These are phyloP conservation scores for Hofmannophila pseudospretella DNA, from an alignment of 2,888 invertebrate species.

Conservation along the genomic window DNA sequence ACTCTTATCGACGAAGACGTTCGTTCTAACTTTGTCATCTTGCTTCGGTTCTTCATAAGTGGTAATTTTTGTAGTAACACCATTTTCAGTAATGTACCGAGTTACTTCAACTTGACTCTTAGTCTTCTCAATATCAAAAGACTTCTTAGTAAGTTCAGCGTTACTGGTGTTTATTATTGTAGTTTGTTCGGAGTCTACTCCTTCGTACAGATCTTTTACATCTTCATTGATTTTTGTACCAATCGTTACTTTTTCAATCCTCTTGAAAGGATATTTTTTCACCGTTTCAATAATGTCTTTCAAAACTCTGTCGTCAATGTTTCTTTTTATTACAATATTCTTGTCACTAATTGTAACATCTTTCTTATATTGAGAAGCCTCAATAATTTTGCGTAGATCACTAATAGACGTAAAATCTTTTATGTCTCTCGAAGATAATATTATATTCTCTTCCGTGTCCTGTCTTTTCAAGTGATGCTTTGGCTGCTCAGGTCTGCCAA, in stretches of 20 bases:
- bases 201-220: conserved; percentile 75
- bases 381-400: conserved; percentile 66
- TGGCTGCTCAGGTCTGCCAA: conserved; percentile 59
- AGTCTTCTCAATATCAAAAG: conserved; percentile 67
- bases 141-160: conserved; percentile 59
- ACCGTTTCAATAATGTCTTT: conserved; percentile 72
- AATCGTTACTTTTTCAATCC: conserved; percentile 72
- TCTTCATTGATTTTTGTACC: conserved; percentile 78
- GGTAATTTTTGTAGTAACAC: conserved; percentile 65
- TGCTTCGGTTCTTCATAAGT: conserved; percentile 73
- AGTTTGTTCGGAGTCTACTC: conserved; percentile 60
- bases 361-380: conserved; percentile 59
- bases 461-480: conserved; percentile 65
- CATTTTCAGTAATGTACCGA: conserved; percentile 68
- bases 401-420: conserved; percentile 72
- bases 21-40: conserved; percentile 69
- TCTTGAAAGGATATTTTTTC: conserved; percentile 70
- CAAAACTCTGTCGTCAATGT: conserved; percentile 62
- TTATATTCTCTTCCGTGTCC: conserved; percentile 70
- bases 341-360: conserved; percentile 67
- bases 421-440: conserved; percentile 66
- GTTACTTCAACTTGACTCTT: conserved; percentile 73
- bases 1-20: conserved; percentile 74
- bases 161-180: conserved; percentile 52
- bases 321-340: conserved; percentile 67